phyloP scores from a whole-genome alignment of 2,797 vertebrate genomes.

The Pampus argenteus region DNA sequence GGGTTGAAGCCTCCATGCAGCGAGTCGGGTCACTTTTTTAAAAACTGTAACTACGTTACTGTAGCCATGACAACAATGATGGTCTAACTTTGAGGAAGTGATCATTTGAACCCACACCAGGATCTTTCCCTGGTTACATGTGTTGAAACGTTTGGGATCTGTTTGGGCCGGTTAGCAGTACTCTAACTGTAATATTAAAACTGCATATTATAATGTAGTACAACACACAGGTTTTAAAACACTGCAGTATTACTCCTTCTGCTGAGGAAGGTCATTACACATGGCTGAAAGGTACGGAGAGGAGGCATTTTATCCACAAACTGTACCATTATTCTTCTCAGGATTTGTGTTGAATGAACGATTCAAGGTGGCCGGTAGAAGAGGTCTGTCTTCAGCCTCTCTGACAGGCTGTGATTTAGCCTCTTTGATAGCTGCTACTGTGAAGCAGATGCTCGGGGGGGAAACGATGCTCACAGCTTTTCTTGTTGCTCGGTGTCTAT shows the following conservation, averaged over 20 bases:
- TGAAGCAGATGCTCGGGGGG: slow-evolving; percentile 30
- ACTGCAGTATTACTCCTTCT: not conserved
- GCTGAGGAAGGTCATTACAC: not conserved
- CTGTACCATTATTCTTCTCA: not conserved
- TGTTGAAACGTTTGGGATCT: not conserved
- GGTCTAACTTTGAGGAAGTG: no score
- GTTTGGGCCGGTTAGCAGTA: not conserved
- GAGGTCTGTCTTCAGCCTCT: slow-evolving; percentile 15
- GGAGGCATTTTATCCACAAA: not conserved
- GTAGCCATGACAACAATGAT: no score
- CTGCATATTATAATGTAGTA: not conserved
- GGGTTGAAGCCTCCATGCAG: no score
- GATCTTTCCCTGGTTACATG: not conserved
- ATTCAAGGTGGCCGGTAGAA: slow-evolving; percentile 14
- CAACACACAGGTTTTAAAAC: not conserved
- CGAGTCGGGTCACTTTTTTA: no score
- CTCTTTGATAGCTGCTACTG: slow-evolving; percentile 41
- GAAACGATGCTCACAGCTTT: slow-evolving; percentile 4
- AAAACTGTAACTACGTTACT: no score
- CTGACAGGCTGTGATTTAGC: slow-evolving; percentile 41
- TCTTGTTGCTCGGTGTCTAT: slow-evolving; percentile 12
- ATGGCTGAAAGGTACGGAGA: not conserved
- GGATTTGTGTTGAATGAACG: slow-evolving; percentile 4
- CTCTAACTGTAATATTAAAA: not conserved
- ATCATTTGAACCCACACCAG: no score